Percentiles rank a stretch among this genome's conserved stretches.
These are phyloP conservation scores for Cranoglanis bouderius DNA, from an alignment of 2,113 vertebrate genomes.

Conservation along the genomic window DNA sequence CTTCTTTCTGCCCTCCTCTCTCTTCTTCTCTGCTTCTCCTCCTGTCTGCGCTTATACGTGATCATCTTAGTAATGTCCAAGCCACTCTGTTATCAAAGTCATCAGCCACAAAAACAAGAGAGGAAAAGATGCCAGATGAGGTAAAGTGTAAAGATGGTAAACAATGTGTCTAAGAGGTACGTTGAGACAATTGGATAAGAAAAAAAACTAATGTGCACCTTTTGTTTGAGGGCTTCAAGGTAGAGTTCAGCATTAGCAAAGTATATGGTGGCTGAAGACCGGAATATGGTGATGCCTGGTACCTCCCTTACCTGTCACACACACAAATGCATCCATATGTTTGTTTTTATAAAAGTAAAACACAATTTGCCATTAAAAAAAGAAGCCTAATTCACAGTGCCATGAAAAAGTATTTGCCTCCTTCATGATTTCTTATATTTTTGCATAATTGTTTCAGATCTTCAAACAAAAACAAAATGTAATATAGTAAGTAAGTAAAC, in stretches of 20 bases:
- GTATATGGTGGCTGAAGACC: conserved; percentile 88
- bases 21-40: conserved; percentile 80
- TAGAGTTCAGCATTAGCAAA: conserved; percentile 95
- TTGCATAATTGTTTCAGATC: background rate
- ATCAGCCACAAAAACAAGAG: conserved; percentile 22
- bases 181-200: background rate
- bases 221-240: conserved; percentile 82
- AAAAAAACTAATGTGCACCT: conserved; percentile 70
- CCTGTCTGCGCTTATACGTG: conserved; percentile 83
- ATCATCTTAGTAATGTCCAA: conserved; percentile 85
- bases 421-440: background rate
- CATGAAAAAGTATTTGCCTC: background rate
- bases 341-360: background rate
- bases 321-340: background rate
- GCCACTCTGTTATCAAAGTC: conserved; percentile 75
- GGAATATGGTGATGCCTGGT: conserved; percentile 90
- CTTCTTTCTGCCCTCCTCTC: conserved; percentile 77
- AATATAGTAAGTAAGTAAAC: background rate
- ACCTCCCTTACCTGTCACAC: conserved; percentile 81
- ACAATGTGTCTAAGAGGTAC: background rate
- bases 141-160: background rate
- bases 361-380: background rate
- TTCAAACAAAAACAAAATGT: background rate
- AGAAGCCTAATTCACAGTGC: background rate
- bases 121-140: background rate